These are phyloP conservation scores for Calyptommatus sinebrachiatus DNA, from an alignment of 2,113 vertebrate species.

Conservation along the genomic window DNA sequence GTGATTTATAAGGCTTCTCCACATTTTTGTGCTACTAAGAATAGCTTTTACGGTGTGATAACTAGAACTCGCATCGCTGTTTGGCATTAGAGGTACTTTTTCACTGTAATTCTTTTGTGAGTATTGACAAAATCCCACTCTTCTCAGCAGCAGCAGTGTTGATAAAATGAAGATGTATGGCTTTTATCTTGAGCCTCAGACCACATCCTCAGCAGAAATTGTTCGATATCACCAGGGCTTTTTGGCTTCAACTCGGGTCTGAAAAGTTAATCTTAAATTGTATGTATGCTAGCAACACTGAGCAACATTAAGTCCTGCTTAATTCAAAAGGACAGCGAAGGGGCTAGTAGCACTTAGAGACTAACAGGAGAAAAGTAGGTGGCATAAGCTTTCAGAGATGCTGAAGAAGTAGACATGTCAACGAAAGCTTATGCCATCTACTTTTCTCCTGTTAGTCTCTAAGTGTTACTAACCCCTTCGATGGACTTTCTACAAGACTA, in stretches of 20 bases:
- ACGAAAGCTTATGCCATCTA: no score
- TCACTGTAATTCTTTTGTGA: background rate
- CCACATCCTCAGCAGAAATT: background rate
- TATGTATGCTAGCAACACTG: background rate
- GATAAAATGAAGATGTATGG: background rate
- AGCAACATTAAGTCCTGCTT: background rate
- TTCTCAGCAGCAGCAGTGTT: background rate
- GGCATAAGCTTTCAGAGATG: no score
- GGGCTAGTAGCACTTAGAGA: no score
- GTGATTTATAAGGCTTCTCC: slow-evolving; percentile 1
- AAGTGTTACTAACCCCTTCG: no score
- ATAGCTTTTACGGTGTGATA: background rate
- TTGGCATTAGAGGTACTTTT: background rate
- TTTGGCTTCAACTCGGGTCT: background rate
- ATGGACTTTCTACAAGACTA: no score
- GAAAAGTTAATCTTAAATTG: background rate
- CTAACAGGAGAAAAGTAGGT: no score
- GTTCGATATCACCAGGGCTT: background rate
- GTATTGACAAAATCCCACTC: background rate
- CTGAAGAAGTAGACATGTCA: no score
- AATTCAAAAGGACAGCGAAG: background rate
- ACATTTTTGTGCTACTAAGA: background rate
- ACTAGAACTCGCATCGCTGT: background rate
- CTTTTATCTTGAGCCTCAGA: background rate
- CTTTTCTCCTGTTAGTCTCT: no score